phyloP scores from a whole-genome alignment of 2,888 invertebrate genomes.

The Cynaeus angustus region DNA sequence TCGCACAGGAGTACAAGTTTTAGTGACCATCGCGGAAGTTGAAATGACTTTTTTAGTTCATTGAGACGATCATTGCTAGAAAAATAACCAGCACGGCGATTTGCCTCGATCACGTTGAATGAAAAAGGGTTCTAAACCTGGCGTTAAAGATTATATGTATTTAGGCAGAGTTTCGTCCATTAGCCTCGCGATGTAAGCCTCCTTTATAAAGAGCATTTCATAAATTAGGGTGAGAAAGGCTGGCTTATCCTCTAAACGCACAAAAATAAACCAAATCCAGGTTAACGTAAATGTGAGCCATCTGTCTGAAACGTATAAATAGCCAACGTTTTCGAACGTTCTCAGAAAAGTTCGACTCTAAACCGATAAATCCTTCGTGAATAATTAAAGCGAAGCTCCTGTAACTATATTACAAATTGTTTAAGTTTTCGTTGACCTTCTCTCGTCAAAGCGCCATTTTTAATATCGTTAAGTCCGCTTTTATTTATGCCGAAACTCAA shows the following conservation, averaged over 20 bases:
- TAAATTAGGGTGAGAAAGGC: constrained; percentile 34
- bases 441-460: constrained; percentile 8
- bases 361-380: constrained; percentile 20
- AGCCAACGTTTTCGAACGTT: constrained; percentile 23
- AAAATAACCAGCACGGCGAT: no score
- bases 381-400: constrained; percentile 12
- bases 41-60: no score
- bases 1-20: no score
- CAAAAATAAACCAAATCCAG: constrained; percentile 48
- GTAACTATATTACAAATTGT: constrained; percentile 19
- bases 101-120: no score
- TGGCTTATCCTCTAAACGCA: constrained; percentile 25
- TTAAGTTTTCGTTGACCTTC: constrained; percentile 4
- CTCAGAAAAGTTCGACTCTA: constrained; percentile 2
- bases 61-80: no score
- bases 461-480: constrained; percentile 41
- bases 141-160: constrained; percentile 7
- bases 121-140: no score
- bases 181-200: not conserved
- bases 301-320: constrained; percentile 40
- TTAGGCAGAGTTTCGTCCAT: not conserved
- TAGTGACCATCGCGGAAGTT: no score
- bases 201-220: constrained; percentile 34
- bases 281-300: constrained; percentile 44
- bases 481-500: constrained; percentile 47